These are phyloP conservation scores for Brassicogethes aeneus DNA, from an alignment of 2,888 invertebrate species.

Conservation along the genomic window DNA sequence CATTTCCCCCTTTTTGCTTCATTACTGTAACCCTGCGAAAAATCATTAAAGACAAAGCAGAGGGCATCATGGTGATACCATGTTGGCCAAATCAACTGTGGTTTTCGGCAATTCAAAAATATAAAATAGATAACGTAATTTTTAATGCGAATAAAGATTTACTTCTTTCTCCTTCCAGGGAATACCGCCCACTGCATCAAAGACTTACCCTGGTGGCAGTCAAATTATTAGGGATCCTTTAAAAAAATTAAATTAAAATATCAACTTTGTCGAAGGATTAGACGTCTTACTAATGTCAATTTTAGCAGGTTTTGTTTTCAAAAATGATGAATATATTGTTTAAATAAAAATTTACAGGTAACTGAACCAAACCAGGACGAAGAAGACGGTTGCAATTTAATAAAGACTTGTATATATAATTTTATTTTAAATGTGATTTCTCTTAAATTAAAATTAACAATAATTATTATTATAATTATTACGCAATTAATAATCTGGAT, in stretches of 20 bases:
- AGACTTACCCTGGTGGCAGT: not conserved
- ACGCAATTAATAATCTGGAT: too few relatives aligned
- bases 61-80: constrained; percentile 23
- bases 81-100: constrained; percentile 22
- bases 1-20: constrained; percentile 22
- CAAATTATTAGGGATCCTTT: not conserved
- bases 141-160: not conserved
- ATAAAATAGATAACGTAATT: not conserved
- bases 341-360: not conserved
- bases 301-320: not conserved
- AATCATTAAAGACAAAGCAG: too few relatives aligned
- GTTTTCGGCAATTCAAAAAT: constrained; percentile 18
- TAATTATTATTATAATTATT: too few relatives aligned
- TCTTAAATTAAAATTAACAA: too few relatives aligned
- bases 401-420: too few relatives aligned
- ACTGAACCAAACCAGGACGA: not conserved
- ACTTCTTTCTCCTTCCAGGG: not conserved
- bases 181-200: not conserved
- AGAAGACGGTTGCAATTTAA: too few relatives aligned
- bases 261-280: not conserved
- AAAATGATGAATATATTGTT: not conserved
- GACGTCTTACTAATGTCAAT: not conserved
- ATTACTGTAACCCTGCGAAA: constrained; percentile 21
- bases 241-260: not conserved
- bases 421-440: too few relatives aligned